These are phyloP conservation scores for Acropora yongei DNA, from an alignment of 64 coral and sea anemone genomes.

Conservation along the genomic window DNA sequence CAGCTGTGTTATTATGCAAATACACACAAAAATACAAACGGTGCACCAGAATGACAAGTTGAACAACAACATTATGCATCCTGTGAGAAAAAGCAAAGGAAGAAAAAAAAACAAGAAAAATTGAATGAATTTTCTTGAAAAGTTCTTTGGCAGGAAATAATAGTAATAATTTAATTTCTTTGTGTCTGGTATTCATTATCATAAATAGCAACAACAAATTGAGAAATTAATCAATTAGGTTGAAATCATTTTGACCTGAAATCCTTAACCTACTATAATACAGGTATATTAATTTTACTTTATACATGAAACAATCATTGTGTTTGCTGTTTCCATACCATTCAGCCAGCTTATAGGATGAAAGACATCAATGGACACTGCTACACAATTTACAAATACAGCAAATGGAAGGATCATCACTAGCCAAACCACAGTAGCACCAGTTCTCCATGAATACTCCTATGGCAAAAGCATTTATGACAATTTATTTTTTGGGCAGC, in stretches of 20 bases:
- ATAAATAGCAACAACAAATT: too few relatives aligned
- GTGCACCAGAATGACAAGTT: conserved; percentile 61
- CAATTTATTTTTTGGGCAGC: too few relatives aligned
- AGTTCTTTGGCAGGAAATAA: too few relatives aligned
- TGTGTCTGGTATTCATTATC: too few relatives aligned
- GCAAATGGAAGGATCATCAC: conserved; percentile 68
- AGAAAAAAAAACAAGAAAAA: too few relatives aligned
- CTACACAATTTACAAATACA: conserved; percentile 38
- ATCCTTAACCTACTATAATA: too few relatives aligned
- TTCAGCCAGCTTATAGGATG: conserved; percentile 82
- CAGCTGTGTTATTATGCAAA: conserved; percentile 50
- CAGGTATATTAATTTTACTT: too few relatives aligned
- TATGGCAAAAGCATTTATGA: neutral
- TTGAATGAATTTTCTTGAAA: too few relatives aligned
- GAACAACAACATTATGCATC: neutral
- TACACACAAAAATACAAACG: conserved; percentile 43
- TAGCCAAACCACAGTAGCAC: conserved; percentile 78
- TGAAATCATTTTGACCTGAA: too few relatives aligned
- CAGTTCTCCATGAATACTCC: conserved; percentile 83
- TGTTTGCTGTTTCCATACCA: conserved; percentile 33
- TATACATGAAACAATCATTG: too few relatives aligned
- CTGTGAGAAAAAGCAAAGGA: neutral
- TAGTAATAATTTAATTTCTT: too few relatives aligned
- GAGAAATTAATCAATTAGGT: too few relatives aligned
- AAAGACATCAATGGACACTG: conserved; percentile 64